Percentiles rank a stretch among this genome's conserved stretches.
These are phyloP conservation scores for Mohoua ochrocephala DNA, from an alignment of 2,113 vertebrate genomes.

Conservation along the genomic window DNA sequence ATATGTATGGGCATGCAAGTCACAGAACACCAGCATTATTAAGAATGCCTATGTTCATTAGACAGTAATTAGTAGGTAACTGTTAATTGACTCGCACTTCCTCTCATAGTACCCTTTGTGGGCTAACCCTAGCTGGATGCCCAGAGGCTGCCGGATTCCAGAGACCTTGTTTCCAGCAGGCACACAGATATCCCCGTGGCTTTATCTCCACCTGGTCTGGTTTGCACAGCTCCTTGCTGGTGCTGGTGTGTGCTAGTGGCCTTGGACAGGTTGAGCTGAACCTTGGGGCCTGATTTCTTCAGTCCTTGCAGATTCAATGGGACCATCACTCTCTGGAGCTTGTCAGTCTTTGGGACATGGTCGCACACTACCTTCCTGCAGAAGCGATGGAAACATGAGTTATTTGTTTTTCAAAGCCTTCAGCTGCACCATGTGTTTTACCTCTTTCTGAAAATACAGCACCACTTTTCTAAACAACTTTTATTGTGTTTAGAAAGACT, in stretches of 20 bases:
- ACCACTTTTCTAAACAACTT: not conserved
- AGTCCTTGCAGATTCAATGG: not conserved
- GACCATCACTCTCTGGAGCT: not conserved
- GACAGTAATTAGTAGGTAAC: not conserved
- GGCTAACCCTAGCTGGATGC: not conserved
- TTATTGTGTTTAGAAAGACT: not conserved
- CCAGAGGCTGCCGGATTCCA: not conserved
- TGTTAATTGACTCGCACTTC: rapidly evolving
- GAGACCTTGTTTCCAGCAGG: not conserved
- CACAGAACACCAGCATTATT: not conserved
- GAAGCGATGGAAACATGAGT: not conserved
- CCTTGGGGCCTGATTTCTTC: not conserved
- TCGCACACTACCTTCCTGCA: not conserved
- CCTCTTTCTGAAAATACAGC: not conserved
- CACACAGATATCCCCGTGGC: rapidly evolving
- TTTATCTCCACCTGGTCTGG: rapidly evolving
- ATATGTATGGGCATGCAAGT: too few relatives aligned
- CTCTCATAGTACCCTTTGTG: not conserved
- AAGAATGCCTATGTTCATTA: not conserved
- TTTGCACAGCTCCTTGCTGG: not conserved
- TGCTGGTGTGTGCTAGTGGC: not conserved
- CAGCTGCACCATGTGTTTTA: not conserved
- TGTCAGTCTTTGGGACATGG: not conserved
- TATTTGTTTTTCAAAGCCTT: not conserved
- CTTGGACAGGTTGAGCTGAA: not conserved